Conservation (phyloP, 2,113 vertebrate genomes). For the Cariama cristata region DNA sequence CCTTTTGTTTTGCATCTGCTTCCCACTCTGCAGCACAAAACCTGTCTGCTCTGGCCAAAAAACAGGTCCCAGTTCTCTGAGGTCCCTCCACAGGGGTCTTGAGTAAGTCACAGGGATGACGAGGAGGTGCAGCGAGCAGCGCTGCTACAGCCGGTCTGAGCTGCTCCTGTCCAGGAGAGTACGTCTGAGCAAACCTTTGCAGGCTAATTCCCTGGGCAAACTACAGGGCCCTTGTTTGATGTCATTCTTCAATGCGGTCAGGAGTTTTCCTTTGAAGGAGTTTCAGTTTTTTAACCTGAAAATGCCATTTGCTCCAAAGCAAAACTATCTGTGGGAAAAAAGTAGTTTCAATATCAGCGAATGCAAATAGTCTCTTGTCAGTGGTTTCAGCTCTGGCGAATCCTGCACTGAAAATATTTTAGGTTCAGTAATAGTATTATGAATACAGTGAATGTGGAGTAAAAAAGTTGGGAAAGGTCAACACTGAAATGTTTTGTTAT, state of each 20-base stretch:
- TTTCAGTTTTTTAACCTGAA: not conserved
- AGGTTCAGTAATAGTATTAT: not conserved
- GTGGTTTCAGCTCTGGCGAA: not conserved
- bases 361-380: not conserved
- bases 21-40: not conserved
- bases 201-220: not conserved
- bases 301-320: not conserved
- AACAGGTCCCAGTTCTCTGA: not conserved
- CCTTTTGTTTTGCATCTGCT: not conserved
- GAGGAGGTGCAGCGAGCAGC: rapidly evolving
- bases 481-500: not conserved
- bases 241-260: not conserved
- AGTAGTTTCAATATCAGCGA: not conserved
- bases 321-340: not conserved
- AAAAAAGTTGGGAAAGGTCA: not conserved
- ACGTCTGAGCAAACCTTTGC: not conserved
- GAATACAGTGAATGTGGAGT: not conserved
- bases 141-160: not conserved
- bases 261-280: not conserved
- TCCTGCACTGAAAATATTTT: not conserved
- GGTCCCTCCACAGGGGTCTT: not conserved
- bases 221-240: not conserved
- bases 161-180: not conserved
- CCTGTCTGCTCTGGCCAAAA: not conserved
- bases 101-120: not conserved